Conservation (phyloP, 2,888 invertebrate species). For the Rhaphigaster nebulosa region DNA sequence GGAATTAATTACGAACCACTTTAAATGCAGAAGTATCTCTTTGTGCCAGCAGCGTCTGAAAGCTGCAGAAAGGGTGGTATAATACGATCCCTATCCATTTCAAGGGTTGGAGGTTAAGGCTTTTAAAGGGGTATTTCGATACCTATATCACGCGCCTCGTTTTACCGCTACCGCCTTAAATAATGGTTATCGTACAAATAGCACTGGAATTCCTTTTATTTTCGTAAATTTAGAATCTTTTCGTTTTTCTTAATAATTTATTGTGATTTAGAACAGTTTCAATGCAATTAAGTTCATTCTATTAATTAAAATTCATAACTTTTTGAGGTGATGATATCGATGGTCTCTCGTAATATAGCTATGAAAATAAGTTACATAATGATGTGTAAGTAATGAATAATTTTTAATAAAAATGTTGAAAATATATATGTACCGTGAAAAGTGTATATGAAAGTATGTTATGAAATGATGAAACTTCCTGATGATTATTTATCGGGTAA, state of each 20-base stretch:
- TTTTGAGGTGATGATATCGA: too few relatives aligned
- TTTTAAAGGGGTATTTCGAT: slow-evolving; percentile 8
- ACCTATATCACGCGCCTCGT: background rate
- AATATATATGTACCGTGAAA: too few relatives aligned
- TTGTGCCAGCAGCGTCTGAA: background rate
- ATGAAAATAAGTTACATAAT: too few relatives aligned
- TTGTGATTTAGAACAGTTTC: background rate
- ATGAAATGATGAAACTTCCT: too few relatives aligned
- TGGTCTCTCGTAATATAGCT: too few relatives aligned
- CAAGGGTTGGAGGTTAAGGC: background rate
- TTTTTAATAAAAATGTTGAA: too few relatives aligned
- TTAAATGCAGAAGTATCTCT: slow-evolving; percentile 26
- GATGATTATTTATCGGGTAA: too few relatives aligned
- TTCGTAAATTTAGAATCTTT: background rate
- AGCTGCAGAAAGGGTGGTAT: background rate
- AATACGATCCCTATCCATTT: slow-evolving; percentile 37
- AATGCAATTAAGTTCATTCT: background rate
- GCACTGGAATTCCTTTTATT: background rate
- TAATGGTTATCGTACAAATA: background rate
- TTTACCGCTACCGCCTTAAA: background rate
- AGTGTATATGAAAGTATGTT: too few relatives aligned
- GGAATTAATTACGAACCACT: background rate
- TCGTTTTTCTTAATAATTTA: background rate
- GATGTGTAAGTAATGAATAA: too few relatives aligned
- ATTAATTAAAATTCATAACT: too few relatives aligned